phyloP scores from a whole-genome alignment of 2,888 invertebrate genomes.

The Tanytarsus gracilentus region DNA sequence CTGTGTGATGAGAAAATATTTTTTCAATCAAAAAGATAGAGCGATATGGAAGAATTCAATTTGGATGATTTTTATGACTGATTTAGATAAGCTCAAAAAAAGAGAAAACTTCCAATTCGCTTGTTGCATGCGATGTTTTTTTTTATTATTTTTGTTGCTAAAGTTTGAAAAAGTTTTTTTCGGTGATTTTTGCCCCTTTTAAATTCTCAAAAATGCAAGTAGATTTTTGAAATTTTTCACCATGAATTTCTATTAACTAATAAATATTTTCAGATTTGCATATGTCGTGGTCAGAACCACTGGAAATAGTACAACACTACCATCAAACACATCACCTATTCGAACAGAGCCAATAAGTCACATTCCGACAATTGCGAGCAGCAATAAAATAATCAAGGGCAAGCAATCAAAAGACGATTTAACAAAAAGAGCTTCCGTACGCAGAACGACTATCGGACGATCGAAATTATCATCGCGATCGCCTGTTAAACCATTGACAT shows the following conservation, averaged over 20 bases:
- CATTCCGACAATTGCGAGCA: conserved; percentile 20
- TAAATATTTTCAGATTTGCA: conserved; percentile 11
- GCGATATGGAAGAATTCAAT: too few species aligned
- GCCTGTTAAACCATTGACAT: conserved; percentile 11
- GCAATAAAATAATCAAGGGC: conserved; percentile 17
- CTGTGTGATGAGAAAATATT: too few species aligned
- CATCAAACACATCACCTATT: conserved; percentile 8
- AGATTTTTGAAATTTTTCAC: not conserved
- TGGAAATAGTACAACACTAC: not conserved
- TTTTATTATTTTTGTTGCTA: not conserved
- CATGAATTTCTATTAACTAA: not conserved
- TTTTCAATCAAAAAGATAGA: too few species aligned
- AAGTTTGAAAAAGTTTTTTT: too few species aligned
- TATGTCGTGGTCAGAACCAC: conserved; percentile 20
- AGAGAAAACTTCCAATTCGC: too few species aligned
- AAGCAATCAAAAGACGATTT: conserved; percentile 25
- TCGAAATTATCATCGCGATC: conserved; percentile 21
- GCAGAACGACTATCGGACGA: conserved; percentile 11
- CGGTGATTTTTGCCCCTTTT: too few species aligned
- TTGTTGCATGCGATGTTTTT: not conserved
- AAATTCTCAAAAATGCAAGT: too few species aligned
- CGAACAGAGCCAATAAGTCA: conserved; percentile 19
- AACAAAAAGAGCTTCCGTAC: conserved; percentile 23
- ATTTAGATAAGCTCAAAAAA: too few species aligned
- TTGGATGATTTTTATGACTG: too few species aligned